These are phyloP conservation scores for Varecia variegata DNA, from an alignment of 2,797 vertebrate genomes.

Conservation along the genomic window DNA sequence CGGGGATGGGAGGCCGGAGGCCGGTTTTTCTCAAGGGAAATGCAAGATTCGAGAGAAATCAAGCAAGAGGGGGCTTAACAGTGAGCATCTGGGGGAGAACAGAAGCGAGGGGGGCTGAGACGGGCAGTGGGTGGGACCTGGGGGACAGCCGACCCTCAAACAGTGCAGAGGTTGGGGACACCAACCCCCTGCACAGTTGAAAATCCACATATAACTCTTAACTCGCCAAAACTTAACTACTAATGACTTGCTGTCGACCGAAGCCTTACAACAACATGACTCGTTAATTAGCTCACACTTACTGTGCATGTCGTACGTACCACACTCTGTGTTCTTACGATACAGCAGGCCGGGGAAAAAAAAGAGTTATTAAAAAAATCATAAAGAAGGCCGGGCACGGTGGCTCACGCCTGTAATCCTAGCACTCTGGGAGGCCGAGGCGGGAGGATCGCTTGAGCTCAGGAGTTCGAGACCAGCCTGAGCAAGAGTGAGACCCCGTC, in stretches of 20 bases:
- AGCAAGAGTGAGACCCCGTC: too few relatives aligned
- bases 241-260: neutral
- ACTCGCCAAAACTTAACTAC: neutral
- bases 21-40: neutral
- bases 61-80: neutral
- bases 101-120: neutral
- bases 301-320: neutral
- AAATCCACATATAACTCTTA: neutral
- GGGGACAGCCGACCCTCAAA: neutral
- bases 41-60: neutral
- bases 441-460: too few relatives aligned
- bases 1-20: too few relatives aligned
- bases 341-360: neutral
- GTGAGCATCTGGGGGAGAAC: neutral
- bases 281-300: neutral
- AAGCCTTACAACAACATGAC: neutral
- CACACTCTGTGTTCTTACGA: neutral
- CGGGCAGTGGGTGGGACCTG: too few relatives aligned
- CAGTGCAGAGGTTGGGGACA: neutral
- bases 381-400: too few relatives aligned
- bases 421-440: too few relatives aligned
- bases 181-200: neutral
- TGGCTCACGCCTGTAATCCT: too few relatives aligned
- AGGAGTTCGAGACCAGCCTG: too few relatives aligned
- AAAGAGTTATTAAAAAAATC: neutral